Conservation (phyloP, 2,113 vertebrate genomes). For the Odontophorus gujanensis region DNA sequence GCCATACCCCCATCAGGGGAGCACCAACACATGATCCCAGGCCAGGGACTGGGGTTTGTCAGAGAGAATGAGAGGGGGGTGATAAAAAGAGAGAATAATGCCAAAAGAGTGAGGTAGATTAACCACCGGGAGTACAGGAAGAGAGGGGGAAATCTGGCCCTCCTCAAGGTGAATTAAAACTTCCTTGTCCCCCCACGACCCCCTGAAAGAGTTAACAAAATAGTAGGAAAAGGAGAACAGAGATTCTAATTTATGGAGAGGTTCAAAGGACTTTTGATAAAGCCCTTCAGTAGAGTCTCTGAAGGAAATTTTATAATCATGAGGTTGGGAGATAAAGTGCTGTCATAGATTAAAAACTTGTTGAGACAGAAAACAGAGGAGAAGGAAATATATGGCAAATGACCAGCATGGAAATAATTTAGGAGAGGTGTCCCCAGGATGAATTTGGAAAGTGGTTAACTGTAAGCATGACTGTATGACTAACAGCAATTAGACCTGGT, state of each 20-base stretch:
- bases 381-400: constrained; percentile 74
- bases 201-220: constrained; percentile 73
- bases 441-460: constrained; percentile 69
- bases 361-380: constrained; percentile 75
- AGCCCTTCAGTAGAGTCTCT: constrained; percentile 73
- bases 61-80: not conserved
- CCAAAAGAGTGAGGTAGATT: not conserved
- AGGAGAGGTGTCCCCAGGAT: constrained; percentile 65
- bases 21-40: not conserved
- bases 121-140: not conserved
- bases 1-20: not conserved
- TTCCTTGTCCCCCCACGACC: not conserved
- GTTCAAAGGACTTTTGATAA: constrained; percentile 77
- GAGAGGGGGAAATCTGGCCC: not conserved
- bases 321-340: constrained; percentile 74
- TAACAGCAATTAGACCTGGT: constrained; percentile 46
- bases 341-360: constrained; percentile 77
- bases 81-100: not conserved
- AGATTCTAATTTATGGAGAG: constrained; percentile 77
- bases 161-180: constrained; percentile 6
- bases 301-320: constrained; percentile 77
- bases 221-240: constrained; percentile 64
- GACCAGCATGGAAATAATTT: constrained; percentile 73
- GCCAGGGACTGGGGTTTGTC: not conserved
- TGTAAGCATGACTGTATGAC: constrained; percentile 54